A percentile compares a stretch with the other conserved stretches of the same genome.
These are phyloP conservation scores for Vimba vimba DNA, from an alignment of 2,113 vertebrate genomes.

Conservation along the genomic window DNA sequence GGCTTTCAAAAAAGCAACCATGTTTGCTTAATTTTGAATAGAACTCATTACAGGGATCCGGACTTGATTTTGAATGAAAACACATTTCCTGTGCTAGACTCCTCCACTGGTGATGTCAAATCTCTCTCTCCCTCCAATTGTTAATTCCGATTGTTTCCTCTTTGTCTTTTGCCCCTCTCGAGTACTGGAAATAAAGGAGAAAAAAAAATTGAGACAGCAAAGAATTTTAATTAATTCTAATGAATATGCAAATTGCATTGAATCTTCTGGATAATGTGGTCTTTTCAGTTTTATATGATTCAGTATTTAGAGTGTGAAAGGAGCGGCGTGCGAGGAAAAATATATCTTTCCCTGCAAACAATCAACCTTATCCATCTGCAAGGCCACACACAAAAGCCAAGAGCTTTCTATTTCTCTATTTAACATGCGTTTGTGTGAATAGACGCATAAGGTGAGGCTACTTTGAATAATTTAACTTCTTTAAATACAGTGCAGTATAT, in stretches of 20 bases:
- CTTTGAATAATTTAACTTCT: constrained; percentile 16
- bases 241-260: constrained; percentile 63
- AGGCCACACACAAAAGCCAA: constrained; percentile 39
- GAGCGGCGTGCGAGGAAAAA: constrained; percentile 38
- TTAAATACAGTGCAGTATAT: not conserved
- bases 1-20: constrained; percentile 42
- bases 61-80: constrained; percentile 55
- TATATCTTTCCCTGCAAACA: constrained; percentile 55
- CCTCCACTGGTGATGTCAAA: constrained; percentile 30
- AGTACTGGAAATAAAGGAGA: constrained; percentile 49
- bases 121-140: constrained; percentile 35
- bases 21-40: constrained; percentile 56
- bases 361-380: constrained; percentile 56
- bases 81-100: constrained; percentile 26
- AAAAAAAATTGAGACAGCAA: constrained; percentile 45
- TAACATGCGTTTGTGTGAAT: not conserved
- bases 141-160: constrained; percentile 58
- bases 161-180: constrained; percentile 52
- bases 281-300: constrained; percentile 62
- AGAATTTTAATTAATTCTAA: constrained; percentile 62
- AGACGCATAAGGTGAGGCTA: not conserved
- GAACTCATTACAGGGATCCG: constrained; percentile 51
- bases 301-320: constrained; percentile 60
- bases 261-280: constrained; percentile 63
- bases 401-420: not conserved